Evolutionary conservation across 1,140 invertebrate genomes (phyloP).

Genomic region (Drosophila parabipectinata): DNA sequence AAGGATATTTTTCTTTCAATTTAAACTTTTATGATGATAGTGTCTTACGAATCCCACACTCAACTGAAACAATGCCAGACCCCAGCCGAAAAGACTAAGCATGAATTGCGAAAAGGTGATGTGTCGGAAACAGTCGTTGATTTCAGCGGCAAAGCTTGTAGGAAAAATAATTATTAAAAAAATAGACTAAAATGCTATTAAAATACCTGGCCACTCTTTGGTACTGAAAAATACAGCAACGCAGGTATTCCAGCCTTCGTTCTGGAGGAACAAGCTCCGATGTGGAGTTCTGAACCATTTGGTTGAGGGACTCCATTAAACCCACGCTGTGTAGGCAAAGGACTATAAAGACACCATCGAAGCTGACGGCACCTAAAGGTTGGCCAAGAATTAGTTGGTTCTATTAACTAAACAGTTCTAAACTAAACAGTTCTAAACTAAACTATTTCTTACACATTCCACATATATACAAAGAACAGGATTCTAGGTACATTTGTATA

Average conservation of each 20-base stretch:
- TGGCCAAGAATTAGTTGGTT: not conserved
- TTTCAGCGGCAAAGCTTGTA: slow-evolving; percentile 46
- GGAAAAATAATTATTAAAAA: not conserved
- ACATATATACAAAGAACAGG: slow-evolving; percentile 57
- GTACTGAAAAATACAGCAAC: slow-evolving; percentile 73
- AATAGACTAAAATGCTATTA: not conserved
- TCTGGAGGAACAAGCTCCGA: slow-evolving; percentile 55
- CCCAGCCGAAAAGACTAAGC: slow-evolving; percentile 66
- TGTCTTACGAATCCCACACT: slow-evolving; percentile 62
- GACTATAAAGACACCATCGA: slow-evolving; percentile 75
- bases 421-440: not conserved
- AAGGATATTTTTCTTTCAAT: not conserved
- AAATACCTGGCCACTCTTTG: slow-evolving; percentile 51
- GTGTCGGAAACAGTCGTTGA: slow-evolving; percentile 64
- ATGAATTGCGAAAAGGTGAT: slow-evolving; percentile 69
- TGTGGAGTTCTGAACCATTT: slow-evolving; percentile 62
- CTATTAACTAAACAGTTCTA: not conserved
- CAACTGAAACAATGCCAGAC: slow-evolving; percentile 71
- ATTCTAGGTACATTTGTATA: slow-evolving; percentile 57
- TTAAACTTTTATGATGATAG: not conserved
- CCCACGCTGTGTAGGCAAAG: slow-evolving; percentile 68
- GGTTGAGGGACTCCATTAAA: slow-evolving; percentile 54
- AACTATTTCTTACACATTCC: slow-evolving; percentile 62
- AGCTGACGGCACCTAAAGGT: slow-evolving; percentile 63
- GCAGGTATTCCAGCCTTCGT: slow-evolving; percentile 61